phyloP scores from a whole-genome alignment of 92 coral and sea anemone genomes.

The Zoanthus sociatus region DNA sequence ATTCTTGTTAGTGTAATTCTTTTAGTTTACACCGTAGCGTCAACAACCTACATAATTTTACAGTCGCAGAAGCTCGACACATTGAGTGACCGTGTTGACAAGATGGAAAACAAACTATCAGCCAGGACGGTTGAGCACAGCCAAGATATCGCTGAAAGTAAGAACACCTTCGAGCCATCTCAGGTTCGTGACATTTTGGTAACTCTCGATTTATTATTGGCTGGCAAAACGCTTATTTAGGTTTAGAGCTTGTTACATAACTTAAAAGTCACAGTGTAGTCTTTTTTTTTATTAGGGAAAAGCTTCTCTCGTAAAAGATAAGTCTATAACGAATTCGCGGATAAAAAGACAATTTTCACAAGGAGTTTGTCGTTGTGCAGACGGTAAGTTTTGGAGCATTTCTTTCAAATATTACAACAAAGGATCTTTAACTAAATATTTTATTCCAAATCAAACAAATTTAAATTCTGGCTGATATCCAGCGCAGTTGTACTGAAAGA shows the following conservation, averaged over 20 bases:
- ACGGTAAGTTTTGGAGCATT: neutral
- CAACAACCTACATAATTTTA: conserved; percentile 40
- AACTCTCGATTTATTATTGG: neutral
- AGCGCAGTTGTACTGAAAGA: neutral
- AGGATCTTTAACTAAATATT: neutral
- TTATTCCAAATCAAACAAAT: neutral
- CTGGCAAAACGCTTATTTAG: neutral
- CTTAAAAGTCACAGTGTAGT: neutral
- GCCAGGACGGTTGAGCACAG: conserved; percentile 45
- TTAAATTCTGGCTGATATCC: conserved; percentile 6
- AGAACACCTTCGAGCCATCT: neutral
- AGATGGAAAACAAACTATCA: conserved; percentile 66
- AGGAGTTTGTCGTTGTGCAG: conserved; percentile 42
- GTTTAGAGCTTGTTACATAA: neutral
- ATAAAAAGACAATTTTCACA: conserved; percentile 36
- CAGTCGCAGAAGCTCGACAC: conserved; percentile 76
- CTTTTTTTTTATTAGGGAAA: neutral
- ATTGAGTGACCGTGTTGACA: conserved; percentile 66
- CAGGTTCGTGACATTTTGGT: conserved; percentile 13
- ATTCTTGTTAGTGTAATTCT: conserved; percentile 9
- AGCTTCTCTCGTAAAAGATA: neutral
- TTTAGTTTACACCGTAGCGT: conserved; percentile 28
- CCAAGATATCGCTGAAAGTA: neutral
- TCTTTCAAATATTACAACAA: neutral
- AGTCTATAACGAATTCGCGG: neutral